These are phyloP conservation scores for Pseudococcus viburni DNA, from an alignment of 2,888 invertebrate species.

Conservation along the genomic window DNA sequence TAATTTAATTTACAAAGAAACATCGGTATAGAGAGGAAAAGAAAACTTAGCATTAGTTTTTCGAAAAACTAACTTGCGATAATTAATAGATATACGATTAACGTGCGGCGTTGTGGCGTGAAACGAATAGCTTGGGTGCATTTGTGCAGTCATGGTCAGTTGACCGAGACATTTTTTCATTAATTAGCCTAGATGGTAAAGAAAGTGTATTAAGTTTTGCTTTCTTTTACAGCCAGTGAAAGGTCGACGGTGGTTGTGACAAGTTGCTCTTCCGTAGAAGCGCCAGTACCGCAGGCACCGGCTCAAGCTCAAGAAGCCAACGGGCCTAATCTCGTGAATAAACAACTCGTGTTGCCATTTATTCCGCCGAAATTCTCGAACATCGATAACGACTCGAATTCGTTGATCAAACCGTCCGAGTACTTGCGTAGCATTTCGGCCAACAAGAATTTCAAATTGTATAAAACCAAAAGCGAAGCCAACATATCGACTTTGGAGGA, in stretches of 20 bases:
- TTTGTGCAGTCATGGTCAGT: conserved; percentile 52
- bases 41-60: background rate
- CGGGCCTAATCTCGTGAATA: conserved; percentile 73
- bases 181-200: conserved; percentile 64
- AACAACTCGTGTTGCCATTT: conserved; percentile 89
- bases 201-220: conserved; percentile 64
- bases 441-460: conserved; percentile 56
- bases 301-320: conserved; percentile 40
- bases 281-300: background rate
- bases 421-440: conserved; percentile 87
- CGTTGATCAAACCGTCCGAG: conserved; percentile 92
- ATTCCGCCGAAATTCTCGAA: conserved; percentile 88
- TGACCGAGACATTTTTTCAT: conserved; percentile 59
- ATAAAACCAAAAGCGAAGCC: conserved; percentile 61
- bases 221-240: conserved; percentile 65
- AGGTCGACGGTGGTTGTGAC: conserved; percentile 67
- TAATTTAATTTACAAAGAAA: conserved; percentile 40
- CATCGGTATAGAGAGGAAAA: background rate
- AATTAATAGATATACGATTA: conserved; percentile 12
- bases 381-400: conserved; percentile 83
- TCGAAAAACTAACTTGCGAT: conserved; percentile 6
- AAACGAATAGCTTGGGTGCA: conserved; percentile 58
- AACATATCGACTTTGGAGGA: conserved; percentile 53
- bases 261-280: conserved; percentile 54
- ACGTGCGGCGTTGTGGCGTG: background rate